phyloP scores from a whole-genome alignment of 2,888 invertebrate genomes.

The Conomelus anceps region DNA sequence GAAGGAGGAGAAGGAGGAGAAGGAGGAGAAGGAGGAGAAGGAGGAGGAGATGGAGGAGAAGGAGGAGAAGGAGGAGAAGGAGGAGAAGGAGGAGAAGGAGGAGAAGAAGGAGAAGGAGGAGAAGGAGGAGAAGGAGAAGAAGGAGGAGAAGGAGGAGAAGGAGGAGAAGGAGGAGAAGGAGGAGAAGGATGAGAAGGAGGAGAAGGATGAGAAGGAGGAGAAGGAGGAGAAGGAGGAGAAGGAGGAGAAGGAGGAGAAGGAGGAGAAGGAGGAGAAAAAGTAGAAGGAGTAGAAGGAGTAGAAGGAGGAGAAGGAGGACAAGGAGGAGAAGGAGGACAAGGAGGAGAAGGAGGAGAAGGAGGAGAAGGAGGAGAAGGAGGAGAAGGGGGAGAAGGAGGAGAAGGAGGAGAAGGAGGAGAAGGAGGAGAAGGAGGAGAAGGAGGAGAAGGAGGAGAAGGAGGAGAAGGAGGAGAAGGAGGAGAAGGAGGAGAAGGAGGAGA shows the following conservation, averaged over 20 bases:
- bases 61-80: background rate
- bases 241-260: background rate
- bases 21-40: background rate
- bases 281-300: background rate
- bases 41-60: background rate
- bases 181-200: background rate
- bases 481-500: background rate
- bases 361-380: background rate
- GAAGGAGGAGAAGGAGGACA: background rate
- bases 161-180: background rate
- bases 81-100: background rate
- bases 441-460: background rate
- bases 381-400: background rate
- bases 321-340: background rate
- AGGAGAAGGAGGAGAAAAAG: background rate
- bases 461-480: background rate
- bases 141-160: background rate
- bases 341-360: background rate
- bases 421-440: background rate
- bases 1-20: too few species aligned
- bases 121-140: background rate
- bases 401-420: background rate
- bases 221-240: background rate
- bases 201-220: background rate
- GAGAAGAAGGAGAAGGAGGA: background rate